Base-by-base conservation (phyloP, 2,797 vertebrate genomes). In the Pterois miles region DNA sequence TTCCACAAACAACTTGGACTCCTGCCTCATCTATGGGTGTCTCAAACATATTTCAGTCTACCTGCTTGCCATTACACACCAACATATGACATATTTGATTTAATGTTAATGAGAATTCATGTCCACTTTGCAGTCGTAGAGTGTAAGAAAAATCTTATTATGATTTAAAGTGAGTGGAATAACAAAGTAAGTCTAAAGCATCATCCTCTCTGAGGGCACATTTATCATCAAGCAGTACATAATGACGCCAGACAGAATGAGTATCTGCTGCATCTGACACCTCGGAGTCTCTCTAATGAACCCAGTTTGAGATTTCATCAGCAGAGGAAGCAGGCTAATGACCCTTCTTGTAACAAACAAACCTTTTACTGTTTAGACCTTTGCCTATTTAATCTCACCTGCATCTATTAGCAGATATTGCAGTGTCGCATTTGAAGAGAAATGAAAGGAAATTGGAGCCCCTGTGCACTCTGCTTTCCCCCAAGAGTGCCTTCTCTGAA, bases 291-390 rank as follows among this genome's bases (percentile, higher is more conserved):
- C 52, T 22, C 50, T 82, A 85, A 89, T 87, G 65, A 86, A 33
- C 48, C 50, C 40, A 27, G 40, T 74, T 67, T 75, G 23, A 73
- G 38, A 67, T 89, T 54, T 64, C 52, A 74, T 88, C 72, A 53
- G 56, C 50, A 0, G 20, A 67, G 60, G 22, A 23, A 23, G 54
- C 64, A 29, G 22, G 34, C 52, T 80, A 82, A 81, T 78, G 75
- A 82, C 56, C 65, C 54, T 74, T 46, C 43, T 57, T 11, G 11
- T 65, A 74, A 85, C 59, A 87, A 83, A 81, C 80, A 82, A 64
- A 58, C 34, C 63, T 36, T 70, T 82, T 58, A 48, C 64, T 65
- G 25, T 65, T 80, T 50, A 50, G 52, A 16, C 11, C 1, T 14
- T 46, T 16, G 3, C 25, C 56, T 54, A 68, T 64, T 76, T 80